A percentile compares a stretch with the other conserved stretches of the same genome.
These are phyloP conservation scores for Halcyon chelicuti DNA, from an alignment of 2,797 vertebrate genomes.

Conservation along the genomic window DNA sequence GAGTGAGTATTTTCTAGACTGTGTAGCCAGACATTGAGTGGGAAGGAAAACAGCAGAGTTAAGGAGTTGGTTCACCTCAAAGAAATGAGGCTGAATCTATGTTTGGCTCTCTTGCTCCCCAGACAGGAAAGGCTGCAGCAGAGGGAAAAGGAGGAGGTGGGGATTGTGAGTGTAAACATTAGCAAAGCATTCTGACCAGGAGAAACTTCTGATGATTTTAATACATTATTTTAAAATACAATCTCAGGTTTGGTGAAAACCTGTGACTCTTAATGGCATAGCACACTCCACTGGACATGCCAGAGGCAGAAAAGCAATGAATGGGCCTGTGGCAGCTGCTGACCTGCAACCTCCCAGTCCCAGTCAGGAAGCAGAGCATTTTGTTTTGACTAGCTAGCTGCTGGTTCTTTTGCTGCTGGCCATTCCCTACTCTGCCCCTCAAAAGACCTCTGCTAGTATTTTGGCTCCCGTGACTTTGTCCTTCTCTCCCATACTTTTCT, in stretches of 20 bases:
- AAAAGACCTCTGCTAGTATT: neutral
- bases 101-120: neutral
- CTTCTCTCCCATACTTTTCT: conserved; percentile 12
- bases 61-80: neutral
- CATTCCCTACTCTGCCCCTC: neutral
- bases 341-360: neutral
- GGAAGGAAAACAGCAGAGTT: conserved; percentile 32
- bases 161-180: neutral
- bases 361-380: neutral
- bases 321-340: neutral
- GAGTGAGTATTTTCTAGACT: neutral
- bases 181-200: neutral
- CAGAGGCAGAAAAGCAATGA: neutral
- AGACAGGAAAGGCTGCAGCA: neutral
- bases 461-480: neutral
- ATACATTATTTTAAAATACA: neutral
- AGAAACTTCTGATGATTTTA: neutral
- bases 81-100: neutral
- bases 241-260: neutral
- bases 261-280: neutral
- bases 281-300: neutral
- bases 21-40: neutral
- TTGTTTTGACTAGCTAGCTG: conserved; percentile 27
- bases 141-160: neutral
- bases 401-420: neutral